Evolutionary conservation across 2,888 invertebrate genomes (phyloP).

Genomic region (Strigamia crassipes): DNA sequence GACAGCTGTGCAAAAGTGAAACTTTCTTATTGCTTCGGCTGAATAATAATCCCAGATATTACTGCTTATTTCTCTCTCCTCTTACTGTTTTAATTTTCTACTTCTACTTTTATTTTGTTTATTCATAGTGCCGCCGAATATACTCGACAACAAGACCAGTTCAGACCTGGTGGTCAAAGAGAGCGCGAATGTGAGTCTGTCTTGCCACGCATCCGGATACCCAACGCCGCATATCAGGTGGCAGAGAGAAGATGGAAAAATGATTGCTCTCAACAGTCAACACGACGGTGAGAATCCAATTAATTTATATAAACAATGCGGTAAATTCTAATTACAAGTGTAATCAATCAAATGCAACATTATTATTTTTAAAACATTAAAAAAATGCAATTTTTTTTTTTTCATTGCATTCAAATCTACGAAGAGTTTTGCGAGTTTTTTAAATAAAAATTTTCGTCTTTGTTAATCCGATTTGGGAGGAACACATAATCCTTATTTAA

Average conservation of each 20-base stretch:
- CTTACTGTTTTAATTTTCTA: neutral
- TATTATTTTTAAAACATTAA: no score
- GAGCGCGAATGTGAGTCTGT: slow-evolving; percentile 83
- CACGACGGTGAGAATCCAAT: neutral
- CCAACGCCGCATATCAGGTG: slow-evolving; percentile 87
- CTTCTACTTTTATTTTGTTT: neutral
- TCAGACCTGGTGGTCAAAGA: slow-evolving; percentile 90
- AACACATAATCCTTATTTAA: neutral
- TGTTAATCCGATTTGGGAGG: slow-evolving; percentile 6
- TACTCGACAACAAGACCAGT: slow-evolving; percentile 85
- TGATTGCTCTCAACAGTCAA: slow-evolving; percentile 25
- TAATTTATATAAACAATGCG: neutral
- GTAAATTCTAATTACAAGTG: neutral
- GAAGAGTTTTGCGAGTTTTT: neutral
- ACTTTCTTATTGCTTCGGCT: slow-evolving; percentile 5
- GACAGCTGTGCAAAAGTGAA: slow-evolving; percentile 1
- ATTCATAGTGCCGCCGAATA: slow-evolving; percentile 81
- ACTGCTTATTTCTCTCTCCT: neutral
- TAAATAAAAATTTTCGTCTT: neutral
- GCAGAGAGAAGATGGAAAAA: slow-evolving; percentile 82
- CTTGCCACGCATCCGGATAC: slow-evolving; percentile 79
- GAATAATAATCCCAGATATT: neutral
- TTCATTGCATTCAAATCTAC: neutral
- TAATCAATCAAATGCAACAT: neutral
- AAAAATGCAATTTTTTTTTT: neutral